phyloP scores from a whole-genome alignment of 2,888 invertebrate genomes.

The Plagodis dolabraria region DNA sequence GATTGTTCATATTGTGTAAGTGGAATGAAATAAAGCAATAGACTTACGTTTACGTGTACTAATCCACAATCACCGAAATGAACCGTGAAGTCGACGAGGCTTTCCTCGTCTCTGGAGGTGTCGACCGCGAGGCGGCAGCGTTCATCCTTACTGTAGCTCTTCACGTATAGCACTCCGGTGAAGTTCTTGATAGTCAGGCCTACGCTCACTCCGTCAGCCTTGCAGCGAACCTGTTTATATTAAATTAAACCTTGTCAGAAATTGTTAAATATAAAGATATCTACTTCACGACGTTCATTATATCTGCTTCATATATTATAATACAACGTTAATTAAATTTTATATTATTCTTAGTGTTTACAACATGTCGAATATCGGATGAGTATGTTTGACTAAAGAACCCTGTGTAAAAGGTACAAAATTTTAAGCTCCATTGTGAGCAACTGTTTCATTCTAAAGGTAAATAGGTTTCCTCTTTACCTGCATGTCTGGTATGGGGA shows the following conservation, averaged over 20 bases:
- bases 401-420: too few relatives aligned
- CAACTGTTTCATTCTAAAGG: too few relatives aligned
- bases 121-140: conserved; percentile 93
- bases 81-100: conserved; percentile 92
- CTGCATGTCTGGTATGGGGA: conserved; percentile 93
- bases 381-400: too few relatives aligned
- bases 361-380: too few relatives aligned
- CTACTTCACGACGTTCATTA: too few relatives aligned
- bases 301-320: too few relatives aligned
- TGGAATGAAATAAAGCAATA: neutral
- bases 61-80: conserved; percentile 96
- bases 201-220: conserved; percentile 96
- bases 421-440: too few relatives aligned
- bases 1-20: neutral
- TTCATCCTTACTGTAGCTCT: conserved; percentile 97
- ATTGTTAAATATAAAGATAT: too few relatives aligned
- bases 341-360: too few relatives aligned
- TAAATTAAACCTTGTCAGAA: too few relatives aligned
- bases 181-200: conserved; percentile 92
- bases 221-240: conserved; percentile 88
- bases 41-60: conserved; percentile 93
- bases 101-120: conserved; percentile 88
- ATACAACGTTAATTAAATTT: too few relatives aligned
- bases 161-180: conserved; percentile 96
- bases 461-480: conserved; percentile 47